Percentiles rank a stretch among this genome's conserved stretches.
Evolutionary conservation across 2,113 vertebrate species (phyloP).

Genomic region (Etia nguti): DNA sequence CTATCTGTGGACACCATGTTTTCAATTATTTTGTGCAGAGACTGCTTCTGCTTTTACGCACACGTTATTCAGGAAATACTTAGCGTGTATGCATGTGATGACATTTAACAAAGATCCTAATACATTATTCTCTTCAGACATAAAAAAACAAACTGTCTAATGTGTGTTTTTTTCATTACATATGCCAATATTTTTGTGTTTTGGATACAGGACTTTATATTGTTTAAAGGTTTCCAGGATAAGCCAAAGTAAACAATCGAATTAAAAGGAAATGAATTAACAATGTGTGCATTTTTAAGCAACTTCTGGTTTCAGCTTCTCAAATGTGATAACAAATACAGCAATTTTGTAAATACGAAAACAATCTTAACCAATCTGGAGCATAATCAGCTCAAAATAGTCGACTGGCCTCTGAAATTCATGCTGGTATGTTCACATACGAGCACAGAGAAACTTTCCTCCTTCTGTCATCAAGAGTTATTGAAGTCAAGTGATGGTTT

Average conservation of each 20-base stretch:
- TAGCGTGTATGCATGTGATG: neutral
- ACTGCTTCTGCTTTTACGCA: neutral
- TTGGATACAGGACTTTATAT: neutral
- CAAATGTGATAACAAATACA: neutral
- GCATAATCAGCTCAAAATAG: neutral
- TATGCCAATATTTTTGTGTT: neutral
- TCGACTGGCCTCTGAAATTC: neutral
- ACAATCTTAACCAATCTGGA: neutral
- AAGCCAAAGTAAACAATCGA: neutral
- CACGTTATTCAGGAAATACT: neutral
- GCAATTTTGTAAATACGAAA: neutral
- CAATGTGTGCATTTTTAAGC: neutral
- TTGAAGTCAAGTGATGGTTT: neutral
- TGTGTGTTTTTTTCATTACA: neutral
- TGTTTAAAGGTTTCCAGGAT: neutral
- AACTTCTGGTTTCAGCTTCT: neutral
- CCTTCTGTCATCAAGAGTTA: neutral
- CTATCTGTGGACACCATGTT: neutral
- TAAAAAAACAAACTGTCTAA: neutral
- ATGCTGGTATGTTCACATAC: neutral
- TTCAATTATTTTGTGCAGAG: neutral
- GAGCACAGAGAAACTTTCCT: neutral
- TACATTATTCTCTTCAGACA: neutral
- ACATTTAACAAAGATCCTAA: neutral
- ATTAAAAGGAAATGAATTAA: neutral